Evolutionary conservation across 2,888 invertebrate species (phyloP).

Genomic region (Drosophila anceps): DNA sequence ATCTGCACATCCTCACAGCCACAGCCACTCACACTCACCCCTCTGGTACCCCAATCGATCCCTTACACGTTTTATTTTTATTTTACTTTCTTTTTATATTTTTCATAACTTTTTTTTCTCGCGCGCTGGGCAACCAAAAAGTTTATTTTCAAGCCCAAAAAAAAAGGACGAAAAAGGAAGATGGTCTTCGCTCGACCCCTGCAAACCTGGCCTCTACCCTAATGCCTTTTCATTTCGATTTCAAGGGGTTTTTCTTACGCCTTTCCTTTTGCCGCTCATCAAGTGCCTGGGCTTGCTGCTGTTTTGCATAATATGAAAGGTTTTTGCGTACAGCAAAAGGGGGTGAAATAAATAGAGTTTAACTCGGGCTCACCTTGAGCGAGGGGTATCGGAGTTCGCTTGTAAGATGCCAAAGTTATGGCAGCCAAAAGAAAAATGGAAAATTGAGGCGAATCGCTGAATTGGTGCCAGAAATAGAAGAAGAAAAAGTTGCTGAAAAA

Average conservation of each 20-base stretch:
- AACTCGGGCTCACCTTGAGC: conserved; percentile 38
- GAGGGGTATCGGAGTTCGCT: conserved; percentile 4
- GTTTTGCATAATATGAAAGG: conserved; percentile 68
- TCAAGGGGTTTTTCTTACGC: conserved; percentile 44
- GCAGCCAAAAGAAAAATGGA: conserved; percentile 31
- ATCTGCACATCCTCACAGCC: conserved; percentile 54
- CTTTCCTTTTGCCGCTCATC: conserved; percentile 45
- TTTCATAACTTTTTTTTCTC: conserved; percentile 67
- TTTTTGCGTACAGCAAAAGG: conserved; percentile 11
- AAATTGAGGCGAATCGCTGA: conserved; percentile 16
- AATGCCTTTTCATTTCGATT: conserved; percentile 60
- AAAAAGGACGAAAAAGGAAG: background rate
- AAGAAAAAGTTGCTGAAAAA: background rate
- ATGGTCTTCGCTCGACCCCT: conserved; percentile 35
- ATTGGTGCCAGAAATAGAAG: background rate
- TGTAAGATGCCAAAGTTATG: conserved; percentile 60
- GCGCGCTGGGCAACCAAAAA: conserved; percentile 59
- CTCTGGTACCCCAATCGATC: conserved; percentile 27
- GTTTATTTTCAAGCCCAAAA: conserved; percentile 71
- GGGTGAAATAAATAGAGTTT: conserved; percentile 34
- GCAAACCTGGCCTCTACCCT: background rate
- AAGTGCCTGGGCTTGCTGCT: conserved; percentile 47
- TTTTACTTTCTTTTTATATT: conserved; percentile 54
- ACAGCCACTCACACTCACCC: conserved; percentile 10
- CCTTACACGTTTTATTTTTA: conserved; percentile 43